A percentile compares a stretch with the other conserved stretches of the same genome.
Conservation (phyloP, 1,140 invertebrate genomes). For the Conus ventricosus region DNA sequence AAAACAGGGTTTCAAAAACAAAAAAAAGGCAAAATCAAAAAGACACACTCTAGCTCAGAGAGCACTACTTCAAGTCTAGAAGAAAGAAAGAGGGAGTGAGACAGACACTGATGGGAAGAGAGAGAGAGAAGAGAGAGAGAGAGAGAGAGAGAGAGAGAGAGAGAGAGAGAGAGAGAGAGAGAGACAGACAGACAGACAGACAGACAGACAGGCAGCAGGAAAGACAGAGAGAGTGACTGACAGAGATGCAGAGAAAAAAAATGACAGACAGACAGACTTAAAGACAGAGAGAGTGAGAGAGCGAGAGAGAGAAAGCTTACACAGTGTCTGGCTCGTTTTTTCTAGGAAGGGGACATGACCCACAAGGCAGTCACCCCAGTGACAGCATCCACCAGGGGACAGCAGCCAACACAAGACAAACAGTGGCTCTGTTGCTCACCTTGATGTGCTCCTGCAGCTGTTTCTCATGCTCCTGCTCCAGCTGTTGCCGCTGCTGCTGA, state of each 20-base stretch:
- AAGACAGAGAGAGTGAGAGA: neutral
- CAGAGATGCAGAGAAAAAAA: neutral
- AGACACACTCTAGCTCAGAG: too few relatives aligned
- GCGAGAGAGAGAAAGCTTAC: neutral
- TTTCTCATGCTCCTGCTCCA: slow-evolving; percentile 91
- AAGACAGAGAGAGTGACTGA: neutral
- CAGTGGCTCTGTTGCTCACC: slow-evolving; percentile 76
- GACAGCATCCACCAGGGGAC: too few relatives aligned
- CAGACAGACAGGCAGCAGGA: neutral
- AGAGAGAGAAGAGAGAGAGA: slow-evolving; percentile 16
- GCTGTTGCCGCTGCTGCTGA: slow-evolving; percentile 90
- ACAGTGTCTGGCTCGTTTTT: too few relatives aligned
- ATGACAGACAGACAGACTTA: neutral
- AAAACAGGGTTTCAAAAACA: too few relatives aligned
- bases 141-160: slow-evolving; percentile 18
- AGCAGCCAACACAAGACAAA: too few relatives aligned
- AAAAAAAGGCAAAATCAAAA: too few relatives aligned
- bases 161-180: neutral
- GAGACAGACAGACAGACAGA: neutral
- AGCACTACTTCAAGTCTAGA: too few relatives aligned
- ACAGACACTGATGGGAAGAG: neutral
- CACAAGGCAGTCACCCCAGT: too few relatives aligned
- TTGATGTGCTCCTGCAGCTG: slow-evolving; percentile 90
- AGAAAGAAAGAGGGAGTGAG: neutral
- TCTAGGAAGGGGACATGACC: too few relatives aligned